A percentile compares a stretch with the other conserved stretches of the same genome.
Conservation (phyloP, 2,888 invertebrate species). For the Diarsia mendica region DNA sequence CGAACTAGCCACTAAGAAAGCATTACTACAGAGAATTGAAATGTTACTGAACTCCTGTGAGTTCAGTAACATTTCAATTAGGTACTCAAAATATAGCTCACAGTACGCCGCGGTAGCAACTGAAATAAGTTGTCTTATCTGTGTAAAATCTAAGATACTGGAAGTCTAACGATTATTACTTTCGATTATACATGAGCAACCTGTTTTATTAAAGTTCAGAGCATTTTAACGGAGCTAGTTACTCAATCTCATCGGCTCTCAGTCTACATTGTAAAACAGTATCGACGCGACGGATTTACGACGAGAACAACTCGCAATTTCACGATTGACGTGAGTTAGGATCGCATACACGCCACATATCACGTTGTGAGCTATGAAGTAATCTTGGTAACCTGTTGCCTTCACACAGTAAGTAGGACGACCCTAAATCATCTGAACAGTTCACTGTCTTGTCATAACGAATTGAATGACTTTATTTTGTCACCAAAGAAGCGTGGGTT, state of each 20-base stretch:
- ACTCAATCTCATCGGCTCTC: slow-evolving; percentile 53
- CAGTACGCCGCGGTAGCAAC: slow-evolving; percentile 53
- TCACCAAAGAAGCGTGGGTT: slow-evolving; percentile 81
- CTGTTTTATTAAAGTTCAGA: slow-evolving; percentile 60
- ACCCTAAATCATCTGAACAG: slow-evolving; percentile 76
- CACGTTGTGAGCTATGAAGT: slow-evolving; percentile 54
- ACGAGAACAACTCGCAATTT: slow-evolving; percentile 52
- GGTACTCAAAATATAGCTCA: slow-evolving; percentile 59
- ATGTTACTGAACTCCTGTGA: slow-evolving; percentile 56
- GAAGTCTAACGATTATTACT: slow-evolving; percentile 72
- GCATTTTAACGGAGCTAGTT: slow-evolving; percentile 52
- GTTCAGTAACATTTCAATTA: too few relatives aligned
- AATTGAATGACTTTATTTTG: slow-evolving; percentile 78
- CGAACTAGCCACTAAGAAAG: slow-evolving; percentile 45
- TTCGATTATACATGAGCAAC: slow-evolving; percentile 63
- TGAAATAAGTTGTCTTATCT: slow-evolving; percentile 67
- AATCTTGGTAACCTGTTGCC: slow-evolving; percentile 66
- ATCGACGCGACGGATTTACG: slow-evolving; percentile 56
- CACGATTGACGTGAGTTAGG: slow-evolving; percentile 64
- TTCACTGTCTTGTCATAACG: slow-evolving; percentile 77
- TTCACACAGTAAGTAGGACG: slow-evolving; percentile 69
- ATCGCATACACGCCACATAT: slow-evolving; percentile 63
- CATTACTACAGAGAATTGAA: slow-evolving; percentile 55
- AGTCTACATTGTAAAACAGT: slow-evolving; percentile 38
- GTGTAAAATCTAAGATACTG: slow-evolving; percentile 67